These are phyloP conservation scores for Sinella curviseta DNA, from an alignment of 1,140 invertebrate genomes.

Conservation along the genomic window DNA sequence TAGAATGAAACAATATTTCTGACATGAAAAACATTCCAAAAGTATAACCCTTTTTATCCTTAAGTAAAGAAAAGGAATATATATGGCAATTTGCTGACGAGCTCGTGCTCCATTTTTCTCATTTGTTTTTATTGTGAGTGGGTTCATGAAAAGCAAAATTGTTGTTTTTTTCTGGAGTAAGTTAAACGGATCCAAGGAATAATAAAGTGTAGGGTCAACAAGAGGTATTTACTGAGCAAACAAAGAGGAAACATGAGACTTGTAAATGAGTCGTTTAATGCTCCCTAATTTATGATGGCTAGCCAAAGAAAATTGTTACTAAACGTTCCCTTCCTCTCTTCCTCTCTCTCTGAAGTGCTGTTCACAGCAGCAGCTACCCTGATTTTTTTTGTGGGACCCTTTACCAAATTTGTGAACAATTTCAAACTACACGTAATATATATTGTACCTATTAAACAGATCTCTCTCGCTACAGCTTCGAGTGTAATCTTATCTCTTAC, in stretches of 20 bases:
- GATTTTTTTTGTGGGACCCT: background rate
- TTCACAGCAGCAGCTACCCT: background rate
- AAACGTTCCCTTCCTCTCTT: background rate
- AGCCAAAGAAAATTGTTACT: background rate
- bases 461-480: no score
- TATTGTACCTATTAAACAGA: no score
- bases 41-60: no score
- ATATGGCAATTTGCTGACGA: no score
- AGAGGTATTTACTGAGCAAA: conserved; percentile 7
- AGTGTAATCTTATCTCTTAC: conserved; percentile 1
- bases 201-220: background rate
- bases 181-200: background rate
- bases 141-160: no score
- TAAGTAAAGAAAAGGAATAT: no score
- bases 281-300: conserved; percentile 26
- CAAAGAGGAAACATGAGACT: conserved; percentile 22
- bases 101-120: no score
- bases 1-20: no score
- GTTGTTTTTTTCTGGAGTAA: no score
- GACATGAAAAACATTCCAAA: no score
- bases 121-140: no score
- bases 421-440: background rate
- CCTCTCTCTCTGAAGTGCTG: background rate
- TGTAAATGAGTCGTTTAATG: conserved; percentile 24
- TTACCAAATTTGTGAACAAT: background rate